Percentiles rank a stretch among this genome's conserved stretches.
Conservation (phyloP, 92 coral and sea anemone genomes). For the Plumapathes pennacea region DNA sequence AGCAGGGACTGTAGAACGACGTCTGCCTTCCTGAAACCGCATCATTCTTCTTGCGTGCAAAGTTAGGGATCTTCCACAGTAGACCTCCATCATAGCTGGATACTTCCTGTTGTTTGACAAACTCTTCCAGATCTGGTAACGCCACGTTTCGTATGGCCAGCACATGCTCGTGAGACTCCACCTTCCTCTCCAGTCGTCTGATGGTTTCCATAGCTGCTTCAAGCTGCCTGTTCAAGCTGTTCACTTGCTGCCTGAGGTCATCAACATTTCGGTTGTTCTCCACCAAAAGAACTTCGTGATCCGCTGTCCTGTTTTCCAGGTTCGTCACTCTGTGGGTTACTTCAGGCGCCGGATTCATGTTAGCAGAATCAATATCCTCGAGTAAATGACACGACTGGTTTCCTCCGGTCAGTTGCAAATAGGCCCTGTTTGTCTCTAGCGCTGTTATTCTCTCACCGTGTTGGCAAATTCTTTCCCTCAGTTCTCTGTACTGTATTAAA, state of each 20-base stretch:
- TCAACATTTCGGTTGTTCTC: slow-evolving; percentile 62
- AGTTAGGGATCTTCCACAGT: slow-evolving; percentile 58
- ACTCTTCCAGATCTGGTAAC: no score
- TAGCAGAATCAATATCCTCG: not conserved
- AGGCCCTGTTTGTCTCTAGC: slow-evolving; percentile 2
- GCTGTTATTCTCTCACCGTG: slow-evolving; percentile 14
- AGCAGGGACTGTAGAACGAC: slow-evolving; percentile 69
- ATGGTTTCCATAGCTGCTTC: slow-evolving; percentile 35
- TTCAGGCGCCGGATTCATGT: slow-evolving; percentile 6
- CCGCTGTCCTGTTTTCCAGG: slow-evolving; percentile 47
- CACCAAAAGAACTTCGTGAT: slow-evolving; percentile 47
- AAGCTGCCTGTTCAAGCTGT: slow-evolving; percentile 13
- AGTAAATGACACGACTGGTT: not conserved
- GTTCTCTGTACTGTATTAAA: not conserved
- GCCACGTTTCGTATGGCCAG: slow-evolving; percentile 34
- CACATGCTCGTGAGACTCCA: slow-evolving; percentile 37
- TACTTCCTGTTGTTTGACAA: no score
- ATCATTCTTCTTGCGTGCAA: slow-evolving; percentile 51
- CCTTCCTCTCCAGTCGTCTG: slow-evolving; percentile 18
- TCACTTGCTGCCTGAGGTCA: slow-evolving; percentile 28
- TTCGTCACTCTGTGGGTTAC: slow-evolving; percentile 32
- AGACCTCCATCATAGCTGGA: slow-evolving; percentile 52
- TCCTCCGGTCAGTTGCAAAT: not conserved
- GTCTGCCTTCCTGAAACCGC: slow-evolving; percentile 51
- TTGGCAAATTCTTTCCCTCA: not conserved